phyloP scores from a whole-genome alignment of 1,140 invertebrate species.

The Thrips palmi region DNA sequence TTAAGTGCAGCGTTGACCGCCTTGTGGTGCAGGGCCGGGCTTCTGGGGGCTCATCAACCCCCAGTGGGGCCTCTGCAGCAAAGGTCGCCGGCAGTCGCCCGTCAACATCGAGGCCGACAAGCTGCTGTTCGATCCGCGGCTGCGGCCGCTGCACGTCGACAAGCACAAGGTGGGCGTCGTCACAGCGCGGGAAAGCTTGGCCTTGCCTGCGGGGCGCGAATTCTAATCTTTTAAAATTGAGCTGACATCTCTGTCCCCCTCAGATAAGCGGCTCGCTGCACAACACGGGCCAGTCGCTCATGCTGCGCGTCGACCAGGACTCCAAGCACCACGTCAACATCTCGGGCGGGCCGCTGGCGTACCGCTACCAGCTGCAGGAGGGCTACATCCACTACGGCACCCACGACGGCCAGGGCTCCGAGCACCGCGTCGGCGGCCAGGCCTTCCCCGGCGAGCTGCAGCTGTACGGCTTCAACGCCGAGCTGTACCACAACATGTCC shows the following conservation, averaged over 20 bases:
- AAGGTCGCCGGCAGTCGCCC: conserved; percentile 84
- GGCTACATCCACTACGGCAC: conserved; percentile 89
- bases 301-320: conserved; percentile 75
- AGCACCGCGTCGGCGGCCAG: conserved; percentile 82
- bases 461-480: conserved; percentile 86
- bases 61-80: conserved; percentile 88
- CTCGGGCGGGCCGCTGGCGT: conserved; percentile 86
- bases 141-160: conserved; percentile 73
- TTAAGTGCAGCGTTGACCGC: no score
- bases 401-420: conserved; percentile 71
- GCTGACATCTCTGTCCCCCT: no score
- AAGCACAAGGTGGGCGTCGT: conserved; percentile 77
- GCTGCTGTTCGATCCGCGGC: conserved; percentile 85
- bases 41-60: conserved; percentile 95
- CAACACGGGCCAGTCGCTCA: conserved; percentile 80
- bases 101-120: conserved; percentile 86
- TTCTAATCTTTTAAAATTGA: no score
- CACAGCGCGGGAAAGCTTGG: no score
- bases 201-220: no score
- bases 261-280: conserved; percentile 70
- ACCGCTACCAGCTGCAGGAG: conserved; percentile 77
- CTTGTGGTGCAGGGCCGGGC: conserved; percentile 71
- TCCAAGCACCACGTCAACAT: conserved; percentile 74
- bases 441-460: conserved; percentile 93
- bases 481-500: conserved; percentile 91